phyloP scores from a whole-genome alignment of 2,113 vertebrate genomes.

The Grantiella picta region DNA sequence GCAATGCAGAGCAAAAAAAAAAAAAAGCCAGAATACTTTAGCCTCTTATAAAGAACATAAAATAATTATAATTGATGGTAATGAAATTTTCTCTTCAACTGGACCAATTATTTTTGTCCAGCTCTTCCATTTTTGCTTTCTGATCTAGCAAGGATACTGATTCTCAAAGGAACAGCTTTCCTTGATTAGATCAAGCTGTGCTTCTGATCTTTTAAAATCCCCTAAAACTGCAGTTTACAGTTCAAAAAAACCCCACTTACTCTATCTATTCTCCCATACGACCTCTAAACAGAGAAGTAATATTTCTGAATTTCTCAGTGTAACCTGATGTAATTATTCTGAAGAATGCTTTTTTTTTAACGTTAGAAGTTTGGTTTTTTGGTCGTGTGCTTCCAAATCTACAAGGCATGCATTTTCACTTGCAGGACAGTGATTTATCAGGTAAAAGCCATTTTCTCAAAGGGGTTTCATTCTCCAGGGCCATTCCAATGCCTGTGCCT shows the following conservation, averaged over 20 bases:
- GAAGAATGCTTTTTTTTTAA: fast-evolving
- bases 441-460: neutral
- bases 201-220: neutral
- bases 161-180: neutral
- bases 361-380: neutral
- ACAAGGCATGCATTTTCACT: neutral
- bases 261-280: neutral
- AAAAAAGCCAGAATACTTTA: neutral
- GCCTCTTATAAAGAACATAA: neutral
- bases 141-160: neutral
- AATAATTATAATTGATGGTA: neutral
- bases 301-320: neutral
- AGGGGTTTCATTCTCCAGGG: neutral
- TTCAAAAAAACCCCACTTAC: neutral
- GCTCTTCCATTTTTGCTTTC: neutral
- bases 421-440: neutral
- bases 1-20: neutral
- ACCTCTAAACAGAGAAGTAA: neutral
- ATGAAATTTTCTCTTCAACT: neutral
- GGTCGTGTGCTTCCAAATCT: neutral
- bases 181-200: neutral
- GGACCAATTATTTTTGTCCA: neutral
- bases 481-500: neutral
- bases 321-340: neutral
- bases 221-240: neutral